Evolutionary conservation across 2,888 invertebrate genomes (phyloP).

Genomic region (Pammene fasciana): DNA sequence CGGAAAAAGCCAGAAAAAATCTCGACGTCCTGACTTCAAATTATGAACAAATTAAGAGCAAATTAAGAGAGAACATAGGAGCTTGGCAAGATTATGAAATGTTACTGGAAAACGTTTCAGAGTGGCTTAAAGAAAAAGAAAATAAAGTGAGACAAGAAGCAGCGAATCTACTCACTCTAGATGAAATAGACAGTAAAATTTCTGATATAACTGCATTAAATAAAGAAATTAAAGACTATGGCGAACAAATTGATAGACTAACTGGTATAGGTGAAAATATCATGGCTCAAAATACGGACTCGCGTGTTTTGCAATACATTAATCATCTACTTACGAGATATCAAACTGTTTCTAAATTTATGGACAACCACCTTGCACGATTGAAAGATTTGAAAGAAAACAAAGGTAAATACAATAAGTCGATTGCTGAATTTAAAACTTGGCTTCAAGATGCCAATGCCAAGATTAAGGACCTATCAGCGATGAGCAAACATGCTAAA

Average conservation of each 20-base stretch:
- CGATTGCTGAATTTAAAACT: constrained; percentile 87
- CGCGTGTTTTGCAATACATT: constrained; percentile 91
- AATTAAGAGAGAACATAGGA: constrained; percentile 87
- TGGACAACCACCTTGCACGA: constrained; percentile 87
- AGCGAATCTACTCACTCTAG: constrained; percentile 86
- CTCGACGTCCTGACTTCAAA: constrained; percentile 87
- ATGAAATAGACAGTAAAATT: constrained; percentile 87
- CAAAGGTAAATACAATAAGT: constrained; percentile 86
- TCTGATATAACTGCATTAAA: constrained; percentile 85
- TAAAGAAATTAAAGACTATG: constrained; percentile 85
- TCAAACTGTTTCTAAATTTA: constrained; percentile 88
- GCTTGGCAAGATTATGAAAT: constrained; percentile 92
- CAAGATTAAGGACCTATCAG: constrained; percentile 88
- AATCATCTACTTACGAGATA: constrained; percentile 90
- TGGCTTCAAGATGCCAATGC: constrained; percentile 91
- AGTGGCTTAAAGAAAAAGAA: constrained; percentile 92
- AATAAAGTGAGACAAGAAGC: constrained; percentile 89
- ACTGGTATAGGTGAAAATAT: constrained; percentile 88
- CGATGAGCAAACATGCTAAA: constrained; percentile 89
- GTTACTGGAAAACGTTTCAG: constrained; percentile 87
- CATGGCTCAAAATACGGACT: constrained; percentile 90
- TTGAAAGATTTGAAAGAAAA: constrained; percentile 88
- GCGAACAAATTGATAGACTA: constrained; percentile 86
- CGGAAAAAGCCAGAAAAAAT: constrained; percentile 87
- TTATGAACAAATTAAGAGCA: constrained; percentile 86